A percentile compares a stretch with the other conserved stretches of the same genome.
Conservation (phyloP, 2,113 vertebrate genomes). For the Lepisosteus oculatus region DNA sequence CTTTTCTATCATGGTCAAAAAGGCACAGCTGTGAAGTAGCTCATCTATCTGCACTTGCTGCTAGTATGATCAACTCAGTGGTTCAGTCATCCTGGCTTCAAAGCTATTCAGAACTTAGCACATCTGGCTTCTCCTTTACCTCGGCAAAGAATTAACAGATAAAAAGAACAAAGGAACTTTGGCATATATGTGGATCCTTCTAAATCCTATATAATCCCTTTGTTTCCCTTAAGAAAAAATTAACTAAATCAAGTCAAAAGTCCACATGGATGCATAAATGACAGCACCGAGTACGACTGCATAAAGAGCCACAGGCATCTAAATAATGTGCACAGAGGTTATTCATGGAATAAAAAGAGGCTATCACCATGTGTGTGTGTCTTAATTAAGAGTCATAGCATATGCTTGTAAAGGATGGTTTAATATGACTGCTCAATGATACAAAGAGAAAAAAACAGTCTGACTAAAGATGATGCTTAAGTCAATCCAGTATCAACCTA, state of each 20-base stretch:
- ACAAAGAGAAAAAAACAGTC: conserved; percentile 12
- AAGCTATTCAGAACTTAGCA: conserved; percentile 48
- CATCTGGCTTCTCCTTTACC: conserved; percentile 36
- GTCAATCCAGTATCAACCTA: conserved; percentile 41
- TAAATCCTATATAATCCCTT: conserved; percentile 73
- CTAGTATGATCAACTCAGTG: conserved; percentile 6
- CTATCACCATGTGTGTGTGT: conserved; percentile 31
- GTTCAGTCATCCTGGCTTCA: conserved; percentile 39
- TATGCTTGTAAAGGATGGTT: conserved; percentile 27
- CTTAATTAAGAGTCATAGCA: conserved; percentile 29
- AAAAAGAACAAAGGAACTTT: conserved; percentile 59
- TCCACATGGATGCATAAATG: conserved; percentile 50
- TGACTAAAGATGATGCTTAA: conserved; percentile 42
- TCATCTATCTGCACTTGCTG: not conserved
- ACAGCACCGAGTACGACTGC: conserved; percentile 44
- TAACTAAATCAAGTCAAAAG: conserved; percentile 54
- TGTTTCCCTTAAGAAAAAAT: conserved; percentile 55
- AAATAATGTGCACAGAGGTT: conserved; percentile 45
- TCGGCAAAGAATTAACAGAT: conserved; percentile 60
- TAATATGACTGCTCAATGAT: conserved; percentile 27
- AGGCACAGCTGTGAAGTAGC: conserved; percentile 15
- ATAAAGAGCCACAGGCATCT: conserved; percentile 46
- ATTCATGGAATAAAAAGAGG: conserved; percentile 34
- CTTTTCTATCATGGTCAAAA: conserved; percentile 20
- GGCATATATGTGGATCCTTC: conserved; percentile 58